phyloP scores from a whole-genome alignment of 2,888 invertebrate species.

The Diaphora mendica region DNA sequence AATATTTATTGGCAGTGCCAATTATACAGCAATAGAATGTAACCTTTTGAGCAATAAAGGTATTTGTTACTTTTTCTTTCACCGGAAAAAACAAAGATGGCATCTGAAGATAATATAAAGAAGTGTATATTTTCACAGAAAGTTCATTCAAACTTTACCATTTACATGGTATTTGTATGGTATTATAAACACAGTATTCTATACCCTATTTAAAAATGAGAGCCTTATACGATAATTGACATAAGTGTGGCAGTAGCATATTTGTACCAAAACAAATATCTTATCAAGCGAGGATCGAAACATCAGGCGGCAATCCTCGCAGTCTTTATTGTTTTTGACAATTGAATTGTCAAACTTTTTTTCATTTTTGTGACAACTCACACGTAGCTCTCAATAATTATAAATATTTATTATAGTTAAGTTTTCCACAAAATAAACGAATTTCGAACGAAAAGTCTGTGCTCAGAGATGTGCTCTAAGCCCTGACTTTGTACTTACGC shows the following conservation, averaged over 20 bases:
- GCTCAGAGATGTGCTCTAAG: no score
- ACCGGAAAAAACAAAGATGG: background rate
- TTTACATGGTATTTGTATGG: background rate
- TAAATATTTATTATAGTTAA: no score
- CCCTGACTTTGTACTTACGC: constrained; percentile 25
- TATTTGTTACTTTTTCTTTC: constrained; percentile 18
- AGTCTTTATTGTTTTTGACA: background rate
- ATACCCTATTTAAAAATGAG: background rate
- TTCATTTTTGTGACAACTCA: background rate
- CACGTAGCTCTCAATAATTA: background rate
- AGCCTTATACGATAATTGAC: background rate
- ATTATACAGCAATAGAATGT: constrained; percentile 43
- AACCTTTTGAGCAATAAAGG: constrained; percentile 31
- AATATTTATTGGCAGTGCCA: constrained; percentile 47
- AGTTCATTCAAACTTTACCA: background rate
- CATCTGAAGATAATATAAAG: background rate
- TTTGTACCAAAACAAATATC: background rate
- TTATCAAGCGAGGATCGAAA: background rate
- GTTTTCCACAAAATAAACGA: background rate
- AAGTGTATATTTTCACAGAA: background rate
- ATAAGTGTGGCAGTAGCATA: background rate
- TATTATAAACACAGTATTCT: background rate
- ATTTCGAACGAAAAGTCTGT: no score
- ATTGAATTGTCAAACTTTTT: background rate
- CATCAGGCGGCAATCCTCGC: background rate